Base-by-base conservation (phyloP, 2,113 vertebrate genomes). In the Tichodroma muraria region DNA sequence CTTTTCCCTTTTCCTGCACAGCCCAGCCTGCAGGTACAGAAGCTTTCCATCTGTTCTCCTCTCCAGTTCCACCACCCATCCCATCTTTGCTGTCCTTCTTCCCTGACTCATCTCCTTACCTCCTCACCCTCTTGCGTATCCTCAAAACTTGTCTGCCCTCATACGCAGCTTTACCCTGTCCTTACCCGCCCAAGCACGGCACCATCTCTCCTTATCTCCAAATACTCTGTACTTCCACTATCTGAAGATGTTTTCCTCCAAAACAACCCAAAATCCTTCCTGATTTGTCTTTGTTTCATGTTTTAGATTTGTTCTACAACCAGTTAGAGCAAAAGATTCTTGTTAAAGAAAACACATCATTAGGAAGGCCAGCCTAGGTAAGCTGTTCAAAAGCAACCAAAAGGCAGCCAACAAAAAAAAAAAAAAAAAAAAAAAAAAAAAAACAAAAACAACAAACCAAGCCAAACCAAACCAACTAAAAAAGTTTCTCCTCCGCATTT, bases 141-240 rank as follows among this genome's bases (percentile, higher is more conserved):
- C 50, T 52, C 50, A 57, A 82, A 69, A 40, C 27, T 13, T 5
- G 3, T 21, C 30, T 68, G 37, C 17, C 20, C 72, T 70, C 9
- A 13, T 0, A 1, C 8, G 10, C 11, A 80, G 40, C 60, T 66
- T 72, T 33, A 38, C 2, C 15, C 9, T 1, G 0, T 37, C 23
- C 11, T 53, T 37, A 37, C 38, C 30, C 60, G 33, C 59, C 73
- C 1, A 2, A 56, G 17, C 37, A 18, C 0, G 4, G 9, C 47
- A 70, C 21, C 14, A 31, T 10, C 30, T 66, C 65, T 44, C 21
- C 40, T 69, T 10, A 64, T 24, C n/a, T 70, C 56, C 15, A 78
- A 68, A 68, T 16, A 54, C 30, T 42, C 63, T 61, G 11, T 22
- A 35, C 22, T 61, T 77, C 8, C 38, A 52, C 17, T 31, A 4